Percentiles rank a stretch among this genome's conserved stretches.
phyloP scores from a whole-genome alignment of 2,797 vertebrate species.

The Melanogrammus aeglefinus region DNA sequence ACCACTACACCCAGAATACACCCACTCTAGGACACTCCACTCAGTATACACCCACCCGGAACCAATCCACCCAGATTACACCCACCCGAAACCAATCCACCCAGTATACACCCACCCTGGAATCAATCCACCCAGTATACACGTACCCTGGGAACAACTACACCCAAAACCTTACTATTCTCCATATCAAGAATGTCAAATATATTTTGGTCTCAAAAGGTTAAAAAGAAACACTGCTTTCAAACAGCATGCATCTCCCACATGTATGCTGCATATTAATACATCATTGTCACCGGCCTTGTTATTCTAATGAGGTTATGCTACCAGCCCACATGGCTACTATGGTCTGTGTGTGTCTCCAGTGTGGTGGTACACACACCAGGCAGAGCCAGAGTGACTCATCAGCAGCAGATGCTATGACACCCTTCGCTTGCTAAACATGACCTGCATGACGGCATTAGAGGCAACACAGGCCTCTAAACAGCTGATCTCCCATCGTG shows the following conservation, averaged over 20 bases:
- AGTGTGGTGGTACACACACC: conserved; percentile 28
- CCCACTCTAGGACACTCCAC: too few relatives aligned
- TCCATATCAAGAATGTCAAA: background rate
- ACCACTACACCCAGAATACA: too few relatives aligned
- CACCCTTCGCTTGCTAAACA: conserved; percentile 38
- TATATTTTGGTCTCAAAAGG: background rate
- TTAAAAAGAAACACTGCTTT: background rate
- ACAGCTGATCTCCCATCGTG: conserved; percentile 58
- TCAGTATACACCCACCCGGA: too few relatives aligned
- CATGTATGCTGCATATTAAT: background rate
- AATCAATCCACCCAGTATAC: background rate
- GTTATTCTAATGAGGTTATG: background rate
- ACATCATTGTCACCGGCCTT: conserved; percentile 7
- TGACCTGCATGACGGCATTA: conserved; percentile 59
- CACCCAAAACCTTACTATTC: background rate
- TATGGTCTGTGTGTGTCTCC: background rate
- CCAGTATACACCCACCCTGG: background rate
- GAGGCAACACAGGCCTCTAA: conserved; percentile 57
- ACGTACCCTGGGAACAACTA: background rate
- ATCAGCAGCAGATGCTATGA: conserved; percentile 38
- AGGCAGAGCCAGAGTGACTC: conserved; percentile 44
- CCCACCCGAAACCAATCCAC: background rate
- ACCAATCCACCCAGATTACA: too few relatives aligned
- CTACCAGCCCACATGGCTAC: conserved; percentile 5
- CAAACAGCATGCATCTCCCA: background rate